Percentiles rank a stretch among this genome's conserved stretches.
phyloP scores from a whole-genome alignment of 1,140 invertebrate genomes.

The Leptinotarsa undecemlineata region DNA sequence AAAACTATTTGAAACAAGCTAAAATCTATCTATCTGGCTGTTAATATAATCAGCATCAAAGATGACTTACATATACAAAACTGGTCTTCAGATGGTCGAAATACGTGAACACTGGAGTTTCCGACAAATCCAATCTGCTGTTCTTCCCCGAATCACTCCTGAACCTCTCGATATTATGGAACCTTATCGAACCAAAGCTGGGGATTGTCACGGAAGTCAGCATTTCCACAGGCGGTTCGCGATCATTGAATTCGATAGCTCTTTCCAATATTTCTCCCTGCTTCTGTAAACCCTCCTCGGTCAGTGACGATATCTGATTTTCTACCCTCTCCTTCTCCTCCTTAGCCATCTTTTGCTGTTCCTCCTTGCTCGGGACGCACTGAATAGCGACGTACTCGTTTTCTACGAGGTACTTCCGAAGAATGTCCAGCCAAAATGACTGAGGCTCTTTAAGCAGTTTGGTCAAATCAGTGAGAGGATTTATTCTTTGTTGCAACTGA shows the following conservation, averaged over 20 bases:
- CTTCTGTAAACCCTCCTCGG: conserved; percentile 68
- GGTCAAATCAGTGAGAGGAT: conserved; percentile 68
- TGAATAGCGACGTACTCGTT: conserved; percentile 59
- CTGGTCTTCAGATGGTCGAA: conserved; percentile 81
- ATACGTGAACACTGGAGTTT: conserved; percentile 75
- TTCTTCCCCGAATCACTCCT: conserved; percentile 60
- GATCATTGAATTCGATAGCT: conserved; percentile 78
- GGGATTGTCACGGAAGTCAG: conserved; percentile 73
- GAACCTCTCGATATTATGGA: conserved; percentile 69
- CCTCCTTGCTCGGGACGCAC: conserved; percentile 63
- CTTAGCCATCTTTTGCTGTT: conserved; percentile 61
- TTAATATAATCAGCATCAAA: neutral
- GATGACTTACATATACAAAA: conserved; percentile 78
- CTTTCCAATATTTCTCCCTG: conserved; percentile 66
- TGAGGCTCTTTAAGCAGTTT: conserved; percentile 66
- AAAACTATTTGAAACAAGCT: too few species aligned
- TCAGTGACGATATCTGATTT: conserved; percentile 66
- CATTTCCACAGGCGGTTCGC: conserved; percentile 69
- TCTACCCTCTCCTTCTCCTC: conserved; percentile 71
- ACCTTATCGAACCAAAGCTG: conserved; percentile 67
- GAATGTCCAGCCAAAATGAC: conserved; percentile 73
- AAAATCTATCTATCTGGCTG: too few species aligned
- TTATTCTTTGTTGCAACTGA: conserved; percentile 73
- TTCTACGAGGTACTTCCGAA: conserved; percentile 73
- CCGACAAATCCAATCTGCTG: conserved; percentile 64